Conservation (phyloP, 2,113 vertebrate genomes). For the Cyanistes caeruleus region DNA sequence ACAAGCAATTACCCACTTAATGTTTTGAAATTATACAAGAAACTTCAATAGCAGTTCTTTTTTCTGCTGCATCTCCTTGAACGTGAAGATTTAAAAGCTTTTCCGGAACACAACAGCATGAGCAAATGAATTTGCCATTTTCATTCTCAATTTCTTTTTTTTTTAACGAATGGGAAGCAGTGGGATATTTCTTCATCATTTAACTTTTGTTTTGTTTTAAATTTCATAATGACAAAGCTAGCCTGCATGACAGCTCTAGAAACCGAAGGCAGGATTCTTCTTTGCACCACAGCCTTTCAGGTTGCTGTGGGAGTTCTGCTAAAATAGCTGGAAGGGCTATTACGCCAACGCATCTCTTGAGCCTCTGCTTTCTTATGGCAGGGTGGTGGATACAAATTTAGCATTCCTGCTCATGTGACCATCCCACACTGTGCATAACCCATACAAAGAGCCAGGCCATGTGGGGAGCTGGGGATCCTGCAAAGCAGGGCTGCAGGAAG, state of each 20-base stretch:
- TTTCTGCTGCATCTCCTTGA: conserved; percentile 36
- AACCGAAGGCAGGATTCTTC: background rate
- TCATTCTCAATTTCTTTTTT: background rate
- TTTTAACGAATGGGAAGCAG: conserved; percentile 40
- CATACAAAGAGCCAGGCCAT: background rate
- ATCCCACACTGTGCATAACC: background rate
- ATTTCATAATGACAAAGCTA: background rate
- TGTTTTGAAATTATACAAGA: conserved; percentile 49
- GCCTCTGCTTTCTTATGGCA: background rate
- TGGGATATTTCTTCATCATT: background rate
- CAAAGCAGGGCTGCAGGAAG: background rate
- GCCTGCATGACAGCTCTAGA: background rate
- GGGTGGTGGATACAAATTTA: background rate
- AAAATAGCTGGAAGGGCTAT: conserved; percentile 2
- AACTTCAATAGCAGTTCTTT: conserved; percentile 27
- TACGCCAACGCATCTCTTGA: background rate
- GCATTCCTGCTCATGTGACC: background rate
- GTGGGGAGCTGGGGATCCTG: background rate
- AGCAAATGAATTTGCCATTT: conserved; percentile 38
- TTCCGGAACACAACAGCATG: background rate
- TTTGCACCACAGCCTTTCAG: background rate
- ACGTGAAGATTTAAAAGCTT: conserved; percentile 50
- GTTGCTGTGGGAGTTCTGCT: background rate
- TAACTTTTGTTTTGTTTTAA: background rate
- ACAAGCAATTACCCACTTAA: conserved; percentile 64